phyloP scores from a whole-genome alignment of 2,797 vertebrate genomes.

The Parotocinclus haroldoi region DNA sequence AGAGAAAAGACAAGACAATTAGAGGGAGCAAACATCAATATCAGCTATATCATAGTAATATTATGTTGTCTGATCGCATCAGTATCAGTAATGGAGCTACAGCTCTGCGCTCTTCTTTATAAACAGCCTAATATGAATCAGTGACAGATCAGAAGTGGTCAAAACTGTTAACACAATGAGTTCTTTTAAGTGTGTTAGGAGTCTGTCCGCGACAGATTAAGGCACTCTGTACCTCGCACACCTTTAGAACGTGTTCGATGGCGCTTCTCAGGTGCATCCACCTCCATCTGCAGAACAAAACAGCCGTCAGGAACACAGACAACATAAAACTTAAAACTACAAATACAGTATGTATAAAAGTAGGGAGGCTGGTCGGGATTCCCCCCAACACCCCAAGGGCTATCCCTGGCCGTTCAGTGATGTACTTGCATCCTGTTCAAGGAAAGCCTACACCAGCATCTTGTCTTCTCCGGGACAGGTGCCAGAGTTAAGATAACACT shows the following conservation, averaged over 20 bases:
- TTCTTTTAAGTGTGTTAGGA: constrained; percentile 15
- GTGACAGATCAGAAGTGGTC: constrained; percentile 13
- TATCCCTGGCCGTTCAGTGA: no score
- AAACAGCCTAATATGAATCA: constrained; percentile 22
- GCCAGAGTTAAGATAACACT: no score
- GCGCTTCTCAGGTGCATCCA: constrained; percentile 88
- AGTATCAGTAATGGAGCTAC: constrained; percentile 21
- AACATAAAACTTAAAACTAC: no score
- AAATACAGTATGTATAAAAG: no score
- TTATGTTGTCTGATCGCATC: constrained; percentile 18
- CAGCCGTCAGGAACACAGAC: constrained; percentile 19
- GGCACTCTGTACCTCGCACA: constrained; percentile 81
- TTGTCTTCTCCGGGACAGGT: no score
- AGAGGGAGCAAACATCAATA: constrained; percentile 31
- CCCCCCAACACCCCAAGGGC: no score
- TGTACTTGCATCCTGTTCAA: no score
- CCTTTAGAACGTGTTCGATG: constrained; percentile 98
- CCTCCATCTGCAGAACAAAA: constrained; percentile 85
- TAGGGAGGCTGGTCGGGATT: no score
- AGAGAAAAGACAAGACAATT: constrained; percentile 26
- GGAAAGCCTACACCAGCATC: no score
- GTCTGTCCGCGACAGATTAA: no score
- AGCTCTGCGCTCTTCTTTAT: constrained; percentile 16
- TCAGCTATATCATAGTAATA: constrained; percentile 22
- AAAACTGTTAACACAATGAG: constrained; percentile 12